phyloP scores from a whole-genome alignment of 1,140 invertebrate species.

The Goniozus legneri region DNA sequence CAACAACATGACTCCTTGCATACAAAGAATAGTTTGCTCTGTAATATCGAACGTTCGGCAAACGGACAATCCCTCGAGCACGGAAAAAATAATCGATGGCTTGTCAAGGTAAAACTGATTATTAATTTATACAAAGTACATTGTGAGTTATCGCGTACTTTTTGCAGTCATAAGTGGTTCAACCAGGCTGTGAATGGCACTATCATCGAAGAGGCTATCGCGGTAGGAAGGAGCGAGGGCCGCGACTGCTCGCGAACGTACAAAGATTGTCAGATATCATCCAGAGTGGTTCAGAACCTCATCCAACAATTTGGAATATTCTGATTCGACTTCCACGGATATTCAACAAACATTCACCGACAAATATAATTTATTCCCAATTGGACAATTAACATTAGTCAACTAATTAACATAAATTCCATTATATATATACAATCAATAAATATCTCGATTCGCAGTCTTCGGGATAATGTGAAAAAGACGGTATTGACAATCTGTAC shows the following conservation, averaged over 20 bases:
- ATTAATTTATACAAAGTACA: not conserved
- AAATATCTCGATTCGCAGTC: too few species aligned
- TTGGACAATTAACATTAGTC: too few species aligned
- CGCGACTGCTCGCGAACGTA: conserved; percentile 24
- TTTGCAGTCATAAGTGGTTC: conserved; percentile 34
- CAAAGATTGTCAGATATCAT: conserved; percentile 19
- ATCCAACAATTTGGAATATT: conserved; percentile 25
- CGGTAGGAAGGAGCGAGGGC: conserved; percentile 19
- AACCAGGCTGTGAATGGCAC: conserved; percentile 37
- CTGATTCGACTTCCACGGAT: too few species aligned
- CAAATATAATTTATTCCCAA: too few species aligned
- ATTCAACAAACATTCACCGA: too few species aligned
- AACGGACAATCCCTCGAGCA: conserved; percentile 30
- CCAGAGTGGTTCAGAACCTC: conserved; percentile 18
- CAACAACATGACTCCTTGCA: conserved; percentile 37
- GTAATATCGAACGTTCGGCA: conserved; percentile 28
- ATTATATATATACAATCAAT: too few species aligned
- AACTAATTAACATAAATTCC: too few species aligned
- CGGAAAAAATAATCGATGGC: conserved; percentile 49
- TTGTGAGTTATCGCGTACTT: not conserved
- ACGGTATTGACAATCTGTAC: too few species aligned
- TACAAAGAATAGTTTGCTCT: conserved; percentile 41
- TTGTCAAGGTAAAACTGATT: conserved; percentile 36
- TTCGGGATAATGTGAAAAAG: too few species aligned
- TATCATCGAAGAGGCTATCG: conserved; percentile 35